Base-by-base conservation (phyloP, 2,797 vertebrate species). In the Alca torda region DNA sequence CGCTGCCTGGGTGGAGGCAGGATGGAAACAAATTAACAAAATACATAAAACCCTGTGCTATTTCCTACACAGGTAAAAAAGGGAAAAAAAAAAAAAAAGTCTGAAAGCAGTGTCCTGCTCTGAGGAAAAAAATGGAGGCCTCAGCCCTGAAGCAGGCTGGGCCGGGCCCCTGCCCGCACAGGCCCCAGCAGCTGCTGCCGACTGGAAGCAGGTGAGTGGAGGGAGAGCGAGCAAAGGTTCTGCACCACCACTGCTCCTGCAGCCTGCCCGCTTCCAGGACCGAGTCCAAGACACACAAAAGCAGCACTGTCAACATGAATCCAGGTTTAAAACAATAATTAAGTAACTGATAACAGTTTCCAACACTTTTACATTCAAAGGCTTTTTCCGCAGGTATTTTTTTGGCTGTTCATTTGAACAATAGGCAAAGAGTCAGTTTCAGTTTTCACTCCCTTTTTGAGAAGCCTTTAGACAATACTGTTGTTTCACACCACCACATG, bases 21-120 rank as follows among this genome's bases (percentile, higher is more conserved):
- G 25, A 15, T 12, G 20, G 16, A 51, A 30, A 33, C n/a, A 48
- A 14, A 37, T 24, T 1, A 11, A 14, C 31, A 57, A 35, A 39
- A 75, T 3, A 10, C 4, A 2, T 13, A 11, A 70, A 35, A 3
- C 19, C 19, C 17, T 14, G 3, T 3, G 1, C 10, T 19, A 46
- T 25, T 84, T 43, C n/a, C 12, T 53, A 15, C 35, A 21, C 26
- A 2, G 30, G 24, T 12, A 12, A 7, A 25, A 43, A 28, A 7
- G 2, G 6, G 5, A 4, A 5, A 4, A 4, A 5, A 16, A 4
- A n/a, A 30, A 9, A 21, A 48, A 6, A 30, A 17, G 9, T 3
- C 25, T 77, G 78, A 31, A 64, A 19, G 33, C 63, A 39, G 33
- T 56, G 48, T 46, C 61, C 60, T 51, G 43, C 51, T 82, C 57